Base-by-base conservation (phyloP, 2,888 invertebrate species). In the Hydrotaea cyrtoneurina region DNA sequence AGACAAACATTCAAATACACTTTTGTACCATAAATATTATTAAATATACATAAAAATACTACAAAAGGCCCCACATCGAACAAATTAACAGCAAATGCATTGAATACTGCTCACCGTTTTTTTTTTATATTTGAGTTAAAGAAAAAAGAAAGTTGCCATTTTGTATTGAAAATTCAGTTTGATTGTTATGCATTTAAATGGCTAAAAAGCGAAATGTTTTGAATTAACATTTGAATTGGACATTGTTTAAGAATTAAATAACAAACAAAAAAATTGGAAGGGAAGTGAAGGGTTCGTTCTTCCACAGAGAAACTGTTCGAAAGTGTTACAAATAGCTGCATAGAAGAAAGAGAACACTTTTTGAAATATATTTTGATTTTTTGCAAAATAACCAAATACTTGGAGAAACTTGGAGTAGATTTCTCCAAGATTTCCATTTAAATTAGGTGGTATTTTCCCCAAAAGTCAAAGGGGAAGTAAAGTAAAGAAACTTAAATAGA, bases 131-230 rank as follows among this genome's bases (percentile, higher is more conserved):
- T 50, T 46, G 57, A 31, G 19, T 19, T 31, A n/a, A n/a, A 62
- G 73, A 59, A 77, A 80, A 84, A 84, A 84, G 78, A 81, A 84
- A 84, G 84, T 80, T 76, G 69, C 39, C 26, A 73, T 36, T 23
- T 71, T 15, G 39, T 39, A 50, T 15, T 2, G 3, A 39, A 39
- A 4, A 39, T 39, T 39, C 39, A 39, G 39, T 39, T 50, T 19
- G 43, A 66, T 36, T 19, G 36, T 36, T 66, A 50, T 13, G 2
- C 50, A 13, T 43, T 43, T 13, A 43, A 8, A 43, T 43, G 43
- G n/a, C 13, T 15, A 50, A n/a, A 36, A 55, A 53, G 31, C 73
- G 73, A 36, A 17, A 55, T 39, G 66, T 39, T 43, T 66, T 10
- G 26, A 43, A 43, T 43, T 17, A 39, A 21, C 17, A 39, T 66